These are phyloP conservation scores for Zelostemma sp. DNA, from an alignment of 1,140 invertebrate genomes.

Conservation along the genomic window DNA sequence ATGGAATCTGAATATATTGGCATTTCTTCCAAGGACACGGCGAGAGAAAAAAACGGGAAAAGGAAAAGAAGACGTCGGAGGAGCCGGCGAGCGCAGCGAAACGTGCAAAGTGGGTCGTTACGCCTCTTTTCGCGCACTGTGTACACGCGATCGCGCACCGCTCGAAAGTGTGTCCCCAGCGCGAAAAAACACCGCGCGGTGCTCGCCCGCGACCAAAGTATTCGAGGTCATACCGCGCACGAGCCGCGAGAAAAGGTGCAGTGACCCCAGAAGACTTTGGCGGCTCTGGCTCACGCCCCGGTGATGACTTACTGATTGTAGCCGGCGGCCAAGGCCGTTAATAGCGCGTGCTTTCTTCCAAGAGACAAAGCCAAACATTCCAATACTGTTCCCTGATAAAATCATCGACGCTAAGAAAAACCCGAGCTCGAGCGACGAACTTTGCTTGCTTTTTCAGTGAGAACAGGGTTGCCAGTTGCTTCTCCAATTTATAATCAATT, in stretches of 20 bases:
- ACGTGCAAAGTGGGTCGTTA: conserved; percentile 20
- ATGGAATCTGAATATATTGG: too few species aligned
- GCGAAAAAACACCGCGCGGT: conserved; percentile 15
- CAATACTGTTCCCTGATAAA: too few species aligned
- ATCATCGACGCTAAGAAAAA: too few species aligned
- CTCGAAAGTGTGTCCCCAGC: conserved; percentile 31
- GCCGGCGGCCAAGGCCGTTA: conserved; percentile 58
- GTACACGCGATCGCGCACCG: conserved; percentile 6
- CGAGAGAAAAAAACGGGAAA: too few species aligned
- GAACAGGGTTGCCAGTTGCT: too few species aligned
- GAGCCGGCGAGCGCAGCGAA: background rate
- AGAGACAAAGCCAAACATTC: too few species aligned
- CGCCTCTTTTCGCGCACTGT: background rate
- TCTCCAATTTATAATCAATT: too few species aligned
- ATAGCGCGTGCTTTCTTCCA: conserved; percentile 32
- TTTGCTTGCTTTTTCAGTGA: too few species aligned
- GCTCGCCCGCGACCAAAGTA: conserved; percentile 16
- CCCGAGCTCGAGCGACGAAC: too few species aligned
- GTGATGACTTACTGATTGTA: conserved; percentile 55
- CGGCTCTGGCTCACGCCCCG: conserved; percentile 37
- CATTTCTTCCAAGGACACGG: too few species aligned
- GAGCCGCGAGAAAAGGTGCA: conserved; percentile 44
- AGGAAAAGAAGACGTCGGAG: background rate
- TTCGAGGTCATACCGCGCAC: conserved; percentile 31
- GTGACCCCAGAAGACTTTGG: conserved; percentile 38